Base-by-base conservation (phyloP, 2,113 vertebrate species). In the Hippocampus barbouri region DNA sequence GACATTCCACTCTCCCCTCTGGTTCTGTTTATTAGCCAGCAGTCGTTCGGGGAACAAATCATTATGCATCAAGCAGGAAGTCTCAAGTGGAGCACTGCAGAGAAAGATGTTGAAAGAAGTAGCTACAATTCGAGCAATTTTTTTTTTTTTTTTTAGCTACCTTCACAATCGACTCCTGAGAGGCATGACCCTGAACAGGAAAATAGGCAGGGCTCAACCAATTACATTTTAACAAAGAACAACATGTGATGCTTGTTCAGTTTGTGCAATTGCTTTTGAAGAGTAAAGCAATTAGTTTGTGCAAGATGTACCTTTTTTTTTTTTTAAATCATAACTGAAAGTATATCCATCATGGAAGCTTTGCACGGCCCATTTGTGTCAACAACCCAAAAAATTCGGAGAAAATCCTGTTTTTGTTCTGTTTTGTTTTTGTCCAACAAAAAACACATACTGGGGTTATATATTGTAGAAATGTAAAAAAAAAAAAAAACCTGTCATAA, bases 1-100 rank as follows among this genome's bases (percentile, higher is more conserved):
- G 73, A 83, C 85, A 89, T 89, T 88, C 85, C 86, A 81, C 72
- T 54, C 69, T n/a, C 76, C 67, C 60, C 70, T 65, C 69, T 73
- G 64, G 63, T 69, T 73, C 68, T 79, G 49, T 66, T 76, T 77
- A 71, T 77, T 71, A 9, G 47, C 71, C 38, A 74, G 70, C 61
- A 79, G 77, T 60, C 71, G 40, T 73, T 78, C 62, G 59, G 79
- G 79, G 65, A 82, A 70, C 73, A 75, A 80, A 67, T 79, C 51
- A 65, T 57, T 8, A 69, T 30, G 20, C 45, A 56, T 56, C 20
- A 56, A 56, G 21, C 53, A 56, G n/a, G n/a, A 56, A n/a, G n/a
- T 56, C 53, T 56, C 9, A 56, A 23, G 53, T 56, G 21, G 21
- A 56, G 9, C 51, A n/a, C 20, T 3, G 6, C 8, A 5, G 20